phyloP scores from a whole-genome alignment of 2,797 vertebrate species.

The Characodon lateralis region DNA sequence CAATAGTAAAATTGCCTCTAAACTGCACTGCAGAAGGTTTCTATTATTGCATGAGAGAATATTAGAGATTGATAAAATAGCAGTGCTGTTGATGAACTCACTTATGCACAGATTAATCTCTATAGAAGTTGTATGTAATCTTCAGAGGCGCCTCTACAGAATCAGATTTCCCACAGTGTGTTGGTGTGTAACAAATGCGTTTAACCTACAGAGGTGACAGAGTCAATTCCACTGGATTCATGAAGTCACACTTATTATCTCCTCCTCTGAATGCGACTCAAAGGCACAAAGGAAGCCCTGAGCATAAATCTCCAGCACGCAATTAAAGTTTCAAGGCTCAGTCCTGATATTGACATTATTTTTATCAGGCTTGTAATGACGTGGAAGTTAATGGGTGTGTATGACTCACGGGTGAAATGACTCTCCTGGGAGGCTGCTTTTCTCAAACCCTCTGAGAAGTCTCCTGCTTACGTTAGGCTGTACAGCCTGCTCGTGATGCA shows the following conservation, averaged over 20 bases:
- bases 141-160: conserved; percentile 23
- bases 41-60: neutral
- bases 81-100: conserved; percentile 1
- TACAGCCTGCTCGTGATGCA: conserved; percentile 15
- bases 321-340: conserved; percentile 24
- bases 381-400: conserved; percentile 36
- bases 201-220: conserved; percentile 46
- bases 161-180: conserved; percentile 32
- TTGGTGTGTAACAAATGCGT: conserved; percentile 46
- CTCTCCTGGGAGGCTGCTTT: conserved; percentile 38
- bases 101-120: conserved; percentile 29
- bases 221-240: conserved; percentile 36
- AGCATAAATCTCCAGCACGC: conserved; percentile 19
- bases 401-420: conserved; percentile 58
- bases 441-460: conserved; percentile 10
- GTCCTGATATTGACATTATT: conserved; percentile 37
- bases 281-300: conserved; percentile 15
- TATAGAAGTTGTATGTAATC: conserved; percentile 20
- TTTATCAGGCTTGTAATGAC: conserved; percentile 42
- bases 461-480: conserved; percentile 32
- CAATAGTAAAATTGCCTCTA: neutral
- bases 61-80: conserved; percentile 1
- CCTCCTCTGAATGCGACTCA: conserved; percentile 6
- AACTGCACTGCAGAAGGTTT: conserved; percentile 2
- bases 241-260: conserved; percentile 43